Evolutionary conservation across 1,140 invertebrate genomes (phyloP).

Genomic region (Drosophila seguyi): DNA sequence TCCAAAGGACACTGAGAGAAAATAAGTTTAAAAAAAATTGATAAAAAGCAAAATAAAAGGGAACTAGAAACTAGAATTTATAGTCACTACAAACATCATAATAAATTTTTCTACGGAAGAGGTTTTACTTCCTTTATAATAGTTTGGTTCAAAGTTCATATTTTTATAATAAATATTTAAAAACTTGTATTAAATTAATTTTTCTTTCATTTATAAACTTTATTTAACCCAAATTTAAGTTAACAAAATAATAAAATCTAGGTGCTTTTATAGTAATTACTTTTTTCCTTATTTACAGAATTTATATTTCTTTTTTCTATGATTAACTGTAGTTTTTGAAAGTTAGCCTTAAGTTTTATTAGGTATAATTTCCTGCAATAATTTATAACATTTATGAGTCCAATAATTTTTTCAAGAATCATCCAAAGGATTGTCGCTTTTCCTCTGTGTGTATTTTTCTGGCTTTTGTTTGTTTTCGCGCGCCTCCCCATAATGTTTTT

Average conservation of each 20-base stretch:
- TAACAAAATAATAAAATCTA: no score
- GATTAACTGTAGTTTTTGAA: not conserved
- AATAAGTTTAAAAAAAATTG: not conserved
- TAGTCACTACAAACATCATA: not conserved
- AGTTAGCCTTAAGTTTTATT: not conserved
- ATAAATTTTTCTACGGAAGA: not conserved
- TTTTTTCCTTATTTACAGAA: no score
- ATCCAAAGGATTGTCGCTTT: not conserved
- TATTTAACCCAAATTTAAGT: no score
- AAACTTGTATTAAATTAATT: no score
- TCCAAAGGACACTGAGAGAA: constrained; percentile 29
- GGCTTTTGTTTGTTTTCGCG: constrained; percentile 66
- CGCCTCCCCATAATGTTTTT: constrained; percentile 78
- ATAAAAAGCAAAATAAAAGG: not conserved
- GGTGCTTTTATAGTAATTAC: no score
- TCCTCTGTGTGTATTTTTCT: constrained; percentile 14
- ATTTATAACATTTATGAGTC: not conserved
- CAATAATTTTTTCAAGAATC: not conserved
- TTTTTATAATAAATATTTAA: no score
- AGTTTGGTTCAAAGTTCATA: no score
- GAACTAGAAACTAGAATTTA: not conserved
- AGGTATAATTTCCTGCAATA: not conserved
- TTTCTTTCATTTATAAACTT: no score
- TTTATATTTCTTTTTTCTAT: no score
- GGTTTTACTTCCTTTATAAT: no score